phyloP scores from a whole-genome alignment of 2,113 vertebrate species.

The Pheucticus melanocephalus region DNA sequence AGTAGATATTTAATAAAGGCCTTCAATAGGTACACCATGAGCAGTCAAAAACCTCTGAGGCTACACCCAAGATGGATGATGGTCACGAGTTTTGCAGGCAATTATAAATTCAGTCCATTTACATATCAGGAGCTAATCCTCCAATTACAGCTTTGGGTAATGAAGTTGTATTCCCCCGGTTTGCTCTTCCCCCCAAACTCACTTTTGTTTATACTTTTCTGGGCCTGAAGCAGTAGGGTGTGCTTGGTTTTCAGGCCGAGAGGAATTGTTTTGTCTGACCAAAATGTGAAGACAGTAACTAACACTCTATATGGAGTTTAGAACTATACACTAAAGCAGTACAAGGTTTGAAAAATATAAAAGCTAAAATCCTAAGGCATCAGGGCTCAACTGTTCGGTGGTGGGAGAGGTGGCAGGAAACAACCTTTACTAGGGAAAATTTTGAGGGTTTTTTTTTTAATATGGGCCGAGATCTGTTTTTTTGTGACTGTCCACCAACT shows the following conservation, averaged over 20 bases:
- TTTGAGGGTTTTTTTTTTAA: background rate
- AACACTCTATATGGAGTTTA: background rate
- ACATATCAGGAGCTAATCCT: background rate
- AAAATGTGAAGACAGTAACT: background rate
- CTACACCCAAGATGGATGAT: background rate
- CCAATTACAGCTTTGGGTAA: background rate
- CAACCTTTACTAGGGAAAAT: background rate
- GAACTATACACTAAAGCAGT: background rate
- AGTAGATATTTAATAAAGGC: background rate
- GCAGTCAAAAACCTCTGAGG: background rate
- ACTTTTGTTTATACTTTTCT: background rate
- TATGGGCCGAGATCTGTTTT: background rate
- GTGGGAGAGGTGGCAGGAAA: background rate
- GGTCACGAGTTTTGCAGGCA: background rate
- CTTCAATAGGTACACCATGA: background rate
- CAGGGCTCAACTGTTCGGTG: background rate
- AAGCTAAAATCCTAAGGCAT: background rate
- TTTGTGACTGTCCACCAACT: background rate
- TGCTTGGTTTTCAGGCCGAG: background rate
- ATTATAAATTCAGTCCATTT: background rate
- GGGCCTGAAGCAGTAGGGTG: background rate
- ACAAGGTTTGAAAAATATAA: background rate
- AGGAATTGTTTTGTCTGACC: background rate
- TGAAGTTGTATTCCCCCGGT: background rate
- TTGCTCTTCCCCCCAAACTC: background rate